Percentiles rank a stretch among this genome's conserved stretches.
Conservation (phyloP, 2,888 invertebrate species). For the Ectemnius continuus region DNA sequence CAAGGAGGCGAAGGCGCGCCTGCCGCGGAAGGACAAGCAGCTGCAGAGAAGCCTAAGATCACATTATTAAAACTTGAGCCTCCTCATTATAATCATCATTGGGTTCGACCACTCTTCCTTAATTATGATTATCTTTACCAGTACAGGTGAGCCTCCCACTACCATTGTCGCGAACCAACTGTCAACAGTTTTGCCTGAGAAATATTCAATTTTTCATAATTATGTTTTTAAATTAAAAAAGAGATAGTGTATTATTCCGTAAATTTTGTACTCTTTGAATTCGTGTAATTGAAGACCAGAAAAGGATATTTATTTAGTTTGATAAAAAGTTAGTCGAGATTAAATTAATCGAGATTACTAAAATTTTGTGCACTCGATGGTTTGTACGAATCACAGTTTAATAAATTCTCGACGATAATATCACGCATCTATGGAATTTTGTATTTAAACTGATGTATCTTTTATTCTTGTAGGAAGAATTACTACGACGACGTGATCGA, state of each 20-base stretch:
- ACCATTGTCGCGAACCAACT: not conserved
- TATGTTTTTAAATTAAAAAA: no score
- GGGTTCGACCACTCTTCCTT: slow-evolving; percentile 91
- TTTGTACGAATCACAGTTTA: no score
- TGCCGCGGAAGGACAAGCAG: slow-evolving; percentile 75
- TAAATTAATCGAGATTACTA: no score
- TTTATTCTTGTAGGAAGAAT: slow-evolving; percentile 81
- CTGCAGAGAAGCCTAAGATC: slow-evolving; percentile 66
- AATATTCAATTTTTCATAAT: not conserved
- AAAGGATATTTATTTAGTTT: no score
- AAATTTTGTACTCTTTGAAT: no score
- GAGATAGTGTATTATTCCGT: no score
- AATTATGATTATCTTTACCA: slow-evolving; percentile 91
- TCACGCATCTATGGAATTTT: no score
- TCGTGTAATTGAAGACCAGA: no score
- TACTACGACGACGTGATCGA: slow-evolving; percentile 93
- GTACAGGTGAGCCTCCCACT: slow-evolving; percentile 79
- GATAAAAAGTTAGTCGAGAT: no score
- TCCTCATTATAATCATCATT: slow-evolving; percentile 87
- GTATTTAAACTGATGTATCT: no score
- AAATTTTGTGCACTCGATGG: no score
- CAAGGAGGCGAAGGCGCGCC: slow-evolving; percentile 79
- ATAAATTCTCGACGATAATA: no score
- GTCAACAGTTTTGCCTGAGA: not conserved
- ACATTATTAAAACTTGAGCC: slow-evolving; percentile 81